phyloP scores from a whole-genome alignment of 2,113 vertebrate genomes.

The Thermophis baileyi region DNA sequence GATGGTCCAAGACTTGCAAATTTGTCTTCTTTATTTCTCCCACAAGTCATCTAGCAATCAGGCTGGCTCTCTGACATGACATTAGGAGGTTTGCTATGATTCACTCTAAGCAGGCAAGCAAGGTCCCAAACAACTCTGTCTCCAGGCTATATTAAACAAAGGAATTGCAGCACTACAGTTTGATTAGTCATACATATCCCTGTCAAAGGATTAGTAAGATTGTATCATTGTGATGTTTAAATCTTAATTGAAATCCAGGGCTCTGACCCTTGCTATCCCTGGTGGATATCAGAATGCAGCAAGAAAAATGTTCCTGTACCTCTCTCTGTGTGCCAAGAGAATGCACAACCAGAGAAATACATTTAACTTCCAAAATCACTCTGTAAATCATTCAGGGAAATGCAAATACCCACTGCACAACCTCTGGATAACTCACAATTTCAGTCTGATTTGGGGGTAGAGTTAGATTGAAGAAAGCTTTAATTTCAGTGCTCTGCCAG shows the following conservation, averaged over 20 bases:
- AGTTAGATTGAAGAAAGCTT: constrained; percentile 49
- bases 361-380: not conserved
- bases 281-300: not conserved
- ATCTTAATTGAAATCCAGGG: constrained; percentile 54
- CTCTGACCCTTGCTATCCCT: not conserved
- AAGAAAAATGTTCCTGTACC: not conserved
- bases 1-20: not conserved
- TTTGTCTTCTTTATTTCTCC: not conserved
- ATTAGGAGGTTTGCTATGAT: not conserved
- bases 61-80: not conserved
- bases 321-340: not conserved
- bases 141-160: constrained; percentile 50
- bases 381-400: not conserved
- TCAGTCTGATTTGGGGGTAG: constrained; percentile 46
- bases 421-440: constrained; percentile 13
- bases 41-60: not conserved
- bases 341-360: not conserved
- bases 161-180: not conserved
- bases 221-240: constrained; percentile 33
- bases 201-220: constrained; percentile 50
- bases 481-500: constrained; percentile 47
- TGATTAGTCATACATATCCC: constrained; percentile 47
- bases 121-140: not conserved
- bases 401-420: not conserved
- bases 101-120: not conserved